A percentile compares a stretch with the other conserved stretches of the same genome.
Evolutionary conservation across 2,888 invertebrate species (phyloP).

Genomic region (Ennomos fuscantarius): DNA sequence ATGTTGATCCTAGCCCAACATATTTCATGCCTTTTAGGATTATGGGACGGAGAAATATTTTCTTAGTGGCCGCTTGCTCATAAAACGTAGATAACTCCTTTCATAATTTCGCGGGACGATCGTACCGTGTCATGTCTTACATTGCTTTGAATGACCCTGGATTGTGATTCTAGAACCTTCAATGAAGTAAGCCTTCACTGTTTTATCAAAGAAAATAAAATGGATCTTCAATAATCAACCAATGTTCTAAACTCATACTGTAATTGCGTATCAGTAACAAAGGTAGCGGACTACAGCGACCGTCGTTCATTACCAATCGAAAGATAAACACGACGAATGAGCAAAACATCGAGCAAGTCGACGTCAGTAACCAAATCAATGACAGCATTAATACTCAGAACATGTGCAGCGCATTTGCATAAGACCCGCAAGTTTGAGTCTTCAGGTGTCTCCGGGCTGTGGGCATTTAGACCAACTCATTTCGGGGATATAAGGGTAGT

Average conservation of each 20-base stretch:
- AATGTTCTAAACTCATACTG: background rate
- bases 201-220: background rate
- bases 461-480: slow-evolving; percentile 9
- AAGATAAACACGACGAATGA: slow-evolving; percentile 17
- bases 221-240: background rate
- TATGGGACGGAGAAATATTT: slow-evolving; percentile 47
- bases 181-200: slow-evolving; percentile 14
- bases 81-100: slow-evolving; percentile 47
- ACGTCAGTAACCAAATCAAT: slow-evolving; percentile 30
- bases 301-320: slow-evolving; percentile 11
- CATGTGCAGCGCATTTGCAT: slow-evolving; percentile 35
- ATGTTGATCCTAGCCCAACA: slow-evolving; percentile 53
- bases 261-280: slow-evolving; percentile 3
- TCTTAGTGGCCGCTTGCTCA: slow-evolving; percentile 45
- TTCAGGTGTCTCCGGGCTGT: background rate
- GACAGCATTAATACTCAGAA: slow-evolving; percentile 30
- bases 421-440: slow-evolving; percentile 17
- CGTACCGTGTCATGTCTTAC: slow-evolving; percentile 26
- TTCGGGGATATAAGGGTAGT: background rate
- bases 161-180: slow-evolving; percentile 22
- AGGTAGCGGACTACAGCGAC: background rate
- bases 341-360: slow-evolving; percentile 17
- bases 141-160: slow-evolving; percentile 16
- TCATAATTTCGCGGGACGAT: slow-evolving; percentile 46
- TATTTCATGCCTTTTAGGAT: slow-evolving; percentile 55